A percentile compares a stretch with the other conserved stretches of the same genome.
These are phyloP conservation scores for Eidolon helvum DNA, from an alignment of 2,113 vertebrate genomes.

Conservation along the genomic window DNA sequence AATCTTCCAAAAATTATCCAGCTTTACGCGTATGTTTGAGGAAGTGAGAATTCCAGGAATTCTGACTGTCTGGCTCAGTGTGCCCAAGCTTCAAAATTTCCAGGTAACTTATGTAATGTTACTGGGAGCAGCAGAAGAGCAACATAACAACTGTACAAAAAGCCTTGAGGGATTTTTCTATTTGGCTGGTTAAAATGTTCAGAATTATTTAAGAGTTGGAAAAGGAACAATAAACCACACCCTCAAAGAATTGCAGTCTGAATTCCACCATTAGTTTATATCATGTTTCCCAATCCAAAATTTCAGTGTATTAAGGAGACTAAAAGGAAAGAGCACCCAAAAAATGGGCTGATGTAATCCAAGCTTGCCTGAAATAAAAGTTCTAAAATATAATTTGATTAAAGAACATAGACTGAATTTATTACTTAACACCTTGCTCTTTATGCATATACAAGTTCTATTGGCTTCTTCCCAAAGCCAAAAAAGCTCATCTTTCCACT, in stretches of 20 bases:
- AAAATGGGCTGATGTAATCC: neutral
- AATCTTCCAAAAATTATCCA: neutral
- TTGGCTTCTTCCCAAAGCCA: conserved; percentile 5
- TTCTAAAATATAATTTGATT: neutral
- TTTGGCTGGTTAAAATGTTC: conserved; percentile 73
- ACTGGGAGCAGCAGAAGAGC: conserved; percentile 58
- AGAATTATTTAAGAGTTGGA: conserved; percentile 77
- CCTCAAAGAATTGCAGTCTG: conserved; percentile 59
- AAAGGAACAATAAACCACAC: conserved; percentile 66
- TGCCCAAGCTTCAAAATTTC: conserved; percentile 29
- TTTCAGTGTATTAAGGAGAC: conserved; percentile 42
- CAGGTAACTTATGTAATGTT: conserved; percentile 71
- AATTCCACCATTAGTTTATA: conserved; percentile 51
- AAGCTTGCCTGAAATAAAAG: neutral
- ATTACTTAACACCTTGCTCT: conserved; percentile 4
- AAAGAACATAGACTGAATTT: neutral
- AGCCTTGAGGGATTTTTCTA: conserved; percentile 60
- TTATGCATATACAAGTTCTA: neutral
- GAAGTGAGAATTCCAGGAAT: conserved; percentile 49
- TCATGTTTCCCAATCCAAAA: conserved; percentile 46
- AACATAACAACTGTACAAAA: conserved; percentile 69
- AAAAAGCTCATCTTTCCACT: neutral
- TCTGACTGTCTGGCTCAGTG: neutral
- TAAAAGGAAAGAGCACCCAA: conserved; percentile 13
- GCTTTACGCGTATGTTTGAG: neutral